Evolutionary conservation across 2,888 invertebrate species (phyloP), one percentile per base, ranked within the genome.

Genomic region (Ochropacha duplaris): DNA sequence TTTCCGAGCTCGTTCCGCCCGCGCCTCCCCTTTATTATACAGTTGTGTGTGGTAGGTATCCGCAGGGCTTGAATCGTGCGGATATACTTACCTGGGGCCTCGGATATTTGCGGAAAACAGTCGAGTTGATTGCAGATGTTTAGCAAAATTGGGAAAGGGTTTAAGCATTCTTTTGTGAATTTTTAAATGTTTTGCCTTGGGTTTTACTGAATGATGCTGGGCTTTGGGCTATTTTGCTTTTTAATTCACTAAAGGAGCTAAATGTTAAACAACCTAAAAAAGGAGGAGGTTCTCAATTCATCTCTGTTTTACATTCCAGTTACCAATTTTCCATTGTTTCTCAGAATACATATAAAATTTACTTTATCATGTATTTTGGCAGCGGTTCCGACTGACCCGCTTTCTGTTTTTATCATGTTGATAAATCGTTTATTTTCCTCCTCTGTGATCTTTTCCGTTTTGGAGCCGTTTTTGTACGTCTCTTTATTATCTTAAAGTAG

Each of bases 21-120:
- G 65, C 70, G 58, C 78, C 83, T 82, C 84, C 86, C 80, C 83
- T 82, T 82, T 88, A 87, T 87, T 88, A 87, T 87, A 90, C 44
- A 19, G 44, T 44, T 44, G n/a, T n/a, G n/a, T n/a, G n/a, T n/a
- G 44, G 44, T 87, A 87, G 85, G 84, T 87, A 85, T 86, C 83
- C 76, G 67, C 67, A 65, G 65, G 19, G 19, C 14, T 19, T 54
- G 50, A 50, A 56, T 54, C 56, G 56, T 50, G 44, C 59, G 54
- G 54, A 49, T 44, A 44, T 44, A 44, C 44, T 19, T 44, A n/a
- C n/a, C n/a, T n/a, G 39, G 19, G 16, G 14, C 44, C 44, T 16
- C 44, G 19, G 44, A 44, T 44, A 44, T n/a, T 19, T 44, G 44
- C 44, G 44, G 44, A 44, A n/a, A 6, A 36, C 44, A 9, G 19